A percentile compares a stretch with the other conserved stretches of the same genome.
Evolutionary conservation across 2,888 invertebrate species (phyloP).

Genomic region (Tenthredo notha): DNA sequence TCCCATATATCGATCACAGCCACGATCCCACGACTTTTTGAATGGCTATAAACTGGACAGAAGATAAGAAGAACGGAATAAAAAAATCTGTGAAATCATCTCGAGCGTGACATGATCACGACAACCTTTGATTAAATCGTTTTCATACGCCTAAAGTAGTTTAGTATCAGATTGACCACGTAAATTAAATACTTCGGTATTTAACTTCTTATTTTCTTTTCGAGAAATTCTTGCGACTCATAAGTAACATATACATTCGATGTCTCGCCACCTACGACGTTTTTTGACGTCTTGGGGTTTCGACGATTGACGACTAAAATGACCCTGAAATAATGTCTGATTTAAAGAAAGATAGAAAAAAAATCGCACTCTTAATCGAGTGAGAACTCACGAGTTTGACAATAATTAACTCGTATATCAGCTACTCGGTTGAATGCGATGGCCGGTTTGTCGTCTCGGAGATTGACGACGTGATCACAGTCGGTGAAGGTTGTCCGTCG

Average conservation of each 20-base stretch:
- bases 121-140: neutral
- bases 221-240: neutral
- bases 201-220: neutral
- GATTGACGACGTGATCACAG: neutral
- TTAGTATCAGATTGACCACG: neutral
- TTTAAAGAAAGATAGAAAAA: neutral
- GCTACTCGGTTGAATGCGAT: neutral
- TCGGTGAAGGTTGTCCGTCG: neutral
- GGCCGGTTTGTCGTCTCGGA: neutral
- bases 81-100: neutral
- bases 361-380: neutral
- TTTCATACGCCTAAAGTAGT: neutral
- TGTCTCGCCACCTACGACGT: neutral
- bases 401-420: conserved; percentile 6
- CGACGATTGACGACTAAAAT: neutral
- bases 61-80: neutral
- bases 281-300: neutral
- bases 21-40: neutral
- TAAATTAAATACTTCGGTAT: neutral
- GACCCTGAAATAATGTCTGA: conserved; percentile 1
- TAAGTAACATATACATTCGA: neutral
- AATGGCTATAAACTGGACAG: neutral
- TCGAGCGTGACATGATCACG: neutral
- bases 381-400: conserved; percentile 22
- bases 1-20: neutral